phyloP scores from a whole-genome alignment of 2,797 vertebrate genomes.

The Myotis planiceps region DNA sequence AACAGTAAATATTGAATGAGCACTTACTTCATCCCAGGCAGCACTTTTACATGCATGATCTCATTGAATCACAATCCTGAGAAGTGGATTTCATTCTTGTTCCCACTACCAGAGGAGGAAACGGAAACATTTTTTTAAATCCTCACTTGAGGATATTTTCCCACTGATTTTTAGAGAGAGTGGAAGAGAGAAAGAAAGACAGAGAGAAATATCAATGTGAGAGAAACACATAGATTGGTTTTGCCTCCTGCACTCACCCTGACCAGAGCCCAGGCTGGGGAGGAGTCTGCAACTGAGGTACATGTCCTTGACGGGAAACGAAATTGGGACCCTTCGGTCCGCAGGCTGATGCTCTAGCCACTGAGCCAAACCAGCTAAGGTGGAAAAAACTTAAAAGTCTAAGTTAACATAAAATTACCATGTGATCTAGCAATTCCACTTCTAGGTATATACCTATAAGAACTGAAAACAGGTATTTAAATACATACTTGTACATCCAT shows the following conservation, averaged over 20 bases:
- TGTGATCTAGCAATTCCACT: background rate
- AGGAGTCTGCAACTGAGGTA: no score
- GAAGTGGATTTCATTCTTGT: background rate
- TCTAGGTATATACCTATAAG: background rate
- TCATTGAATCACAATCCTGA: background rate
- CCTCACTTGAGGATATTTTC: no score
- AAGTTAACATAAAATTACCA: background rate
- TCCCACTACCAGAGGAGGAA: background rate
- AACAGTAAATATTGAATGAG: background rate
- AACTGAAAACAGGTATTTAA: background rate
- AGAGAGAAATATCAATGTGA: no score
- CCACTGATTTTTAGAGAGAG: no score
- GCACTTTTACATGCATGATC: background rate
- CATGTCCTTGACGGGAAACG: no score
- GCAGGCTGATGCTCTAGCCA: no score
- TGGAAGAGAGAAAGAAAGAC: no score
- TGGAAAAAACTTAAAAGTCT: background rate
- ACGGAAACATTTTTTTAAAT: background rate
- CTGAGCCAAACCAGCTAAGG: no score
- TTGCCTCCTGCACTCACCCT: no score
- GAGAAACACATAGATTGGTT: no score
- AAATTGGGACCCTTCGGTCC: no score
- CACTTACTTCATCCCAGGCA: background rate
- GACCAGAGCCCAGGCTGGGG: no score
- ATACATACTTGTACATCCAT: background rate